phyloP scores from a whole-genome alignment of 2,113 vertebrate species.

The Raja brachyura region DNA sequence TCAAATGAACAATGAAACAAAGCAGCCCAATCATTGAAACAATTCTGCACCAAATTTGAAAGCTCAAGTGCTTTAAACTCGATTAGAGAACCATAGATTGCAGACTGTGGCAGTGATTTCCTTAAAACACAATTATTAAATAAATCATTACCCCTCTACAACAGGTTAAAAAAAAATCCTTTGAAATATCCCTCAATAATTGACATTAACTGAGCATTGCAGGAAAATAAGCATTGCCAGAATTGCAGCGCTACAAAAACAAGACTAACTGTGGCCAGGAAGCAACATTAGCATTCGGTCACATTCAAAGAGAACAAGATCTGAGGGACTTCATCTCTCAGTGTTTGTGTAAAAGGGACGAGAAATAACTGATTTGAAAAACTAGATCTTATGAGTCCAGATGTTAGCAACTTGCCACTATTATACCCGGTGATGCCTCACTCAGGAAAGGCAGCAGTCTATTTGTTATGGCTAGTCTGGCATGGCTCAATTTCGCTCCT shows the following conservation, averaged over 20 bases:
- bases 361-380: constrained; percentile 3
- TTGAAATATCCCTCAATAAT: not conserved
- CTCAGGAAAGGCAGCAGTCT: constrained; percentile 1
- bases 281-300: not conserved
- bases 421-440: not conserved
- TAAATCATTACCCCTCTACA: not conserved
- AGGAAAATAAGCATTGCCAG: not conserved
- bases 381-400: not conserved
- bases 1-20: too few species aligned
- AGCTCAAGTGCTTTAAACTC: not conserved
- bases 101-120: not conserved
- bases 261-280: not conserved
- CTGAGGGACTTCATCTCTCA: not conserved
- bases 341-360: not conserved
- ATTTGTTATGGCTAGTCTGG: constrained; percentile 38
- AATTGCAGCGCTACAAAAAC: not conserved
- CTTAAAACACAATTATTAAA: not conserved
- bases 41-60: not conserved
- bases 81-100: not conserved
- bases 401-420: constrained; percentile 24
- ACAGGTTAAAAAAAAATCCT: not conserved
- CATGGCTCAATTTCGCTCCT: not conserved
- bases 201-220: not conserved
- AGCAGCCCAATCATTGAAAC: not conserved
- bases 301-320: not conserved